Conservation (phyloP, 2,888 invertebrate species). For the Pegoplata infirma region DNA sequence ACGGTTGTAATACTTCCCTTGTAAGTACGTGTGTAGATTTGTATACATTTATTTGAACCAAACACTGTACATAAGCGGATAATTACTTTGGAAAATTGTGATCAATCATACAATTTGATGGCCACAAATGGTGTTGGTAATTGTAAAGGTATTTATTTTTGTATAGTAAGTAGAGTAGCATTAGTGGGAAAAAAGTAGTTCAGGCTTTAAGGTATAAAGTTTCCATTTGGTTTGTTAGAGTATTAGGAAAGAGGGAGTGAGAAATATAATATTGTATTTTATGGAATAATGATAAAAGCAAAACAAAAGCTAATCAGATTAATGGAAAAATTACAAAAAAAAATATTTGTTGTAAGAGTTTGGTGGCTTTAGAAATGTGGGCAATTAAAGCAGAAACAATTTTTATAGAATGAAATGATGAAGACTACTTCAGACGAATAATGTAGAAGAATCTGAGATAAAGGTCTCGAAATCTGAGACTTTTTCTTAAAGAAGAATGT, state of each 20-base stretch:
- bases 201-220: constrained; percentile 29
- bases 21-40: neutral
- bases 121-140: constrained; percentile 59
- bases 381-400: no score
- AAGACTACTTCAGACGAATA: no score
- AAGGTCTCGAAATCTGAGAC: no score
- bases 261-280: neutral
- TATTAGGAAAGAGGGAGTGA: neutral
- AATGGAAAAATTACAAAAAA: constrained; percentile 10
- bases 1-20: no score
- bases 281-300: neutral
- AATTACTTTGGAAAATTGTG: constrained; percentile 74
- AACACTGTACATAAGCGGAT: constrained; percentile 63
- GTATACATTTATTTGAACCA: neutral
- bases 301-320: constrained; percentile 30
- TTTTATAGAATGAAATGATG: no score
- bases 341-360: neutral
- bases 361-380: neutral
- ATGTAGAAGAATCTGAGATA: no score
- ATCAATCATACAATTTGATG: constrained; percentile 72
- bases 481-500: no score
- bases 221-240: neutral
- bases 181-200: neutral
- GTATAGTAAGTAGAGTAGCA: neutral
- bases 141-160: constrained; percentile 38